Conservation (phyloP, 2,888 invertebrate genomes). For the Prosapia bicincta region DNA sequence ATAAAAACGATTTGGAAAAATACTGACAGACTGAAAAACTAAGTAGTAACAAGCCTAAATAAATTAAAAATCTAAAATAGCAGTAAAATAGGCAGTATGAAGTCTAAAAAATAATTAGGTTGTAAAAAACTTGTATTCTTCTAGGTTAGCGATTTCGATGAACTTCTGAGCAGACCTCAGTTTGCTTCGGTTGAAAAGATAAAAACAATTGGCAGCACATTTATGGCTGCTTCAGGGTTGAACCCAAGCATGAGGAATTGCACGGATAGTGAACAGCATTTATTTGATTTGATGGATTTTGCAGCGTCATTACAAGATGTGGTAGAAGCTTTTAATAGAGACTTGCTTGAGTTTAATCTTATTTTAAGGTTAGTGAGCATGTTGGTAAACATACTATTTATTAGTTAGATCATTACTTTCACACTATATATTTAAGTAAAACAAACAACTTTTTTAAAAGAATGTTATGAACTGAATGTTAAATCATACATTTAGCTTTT, state of each 20-base stretch:
- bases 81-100: no score
- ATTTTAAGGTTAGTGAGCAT: conserved; percentile 56
- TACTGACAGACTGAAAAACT: no score
- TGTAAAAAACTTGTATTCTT: not conserved
- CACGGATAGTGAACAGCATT: conserved; percentile 63
- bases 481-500: no score
- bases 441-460: no score
- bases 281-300: conserved; percentile 90
- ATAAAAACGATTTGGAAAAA: no score
- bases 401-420: no score
- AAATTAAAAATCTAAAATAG: no score
- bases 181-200: conserved; percentile 93
- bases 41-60: no score
- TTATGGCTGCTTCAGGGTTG: conserved; percentile 96
- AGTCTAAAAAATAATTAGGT: no score
- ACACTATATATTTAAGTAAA: no score
- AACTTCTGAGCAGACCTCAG: conserved; percentile 73
- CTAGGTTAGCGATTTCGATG: conserved; percentile 74
- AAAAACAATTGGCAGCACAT: conserved; percentile 94
- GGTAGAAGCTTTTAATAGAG: conserved; percentile 82
- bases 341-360: conserved; percentile 85
- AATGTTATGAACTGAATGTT: no score
- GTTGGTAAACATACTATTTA: no score
- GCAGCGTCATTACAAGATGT: conserved; percentile 87
- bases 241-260: conserved; percentile 63